Base-by-base conservation (phyloP, 2,797 vertebrate genomes). In the Emydoidea blandingii region DNA sequence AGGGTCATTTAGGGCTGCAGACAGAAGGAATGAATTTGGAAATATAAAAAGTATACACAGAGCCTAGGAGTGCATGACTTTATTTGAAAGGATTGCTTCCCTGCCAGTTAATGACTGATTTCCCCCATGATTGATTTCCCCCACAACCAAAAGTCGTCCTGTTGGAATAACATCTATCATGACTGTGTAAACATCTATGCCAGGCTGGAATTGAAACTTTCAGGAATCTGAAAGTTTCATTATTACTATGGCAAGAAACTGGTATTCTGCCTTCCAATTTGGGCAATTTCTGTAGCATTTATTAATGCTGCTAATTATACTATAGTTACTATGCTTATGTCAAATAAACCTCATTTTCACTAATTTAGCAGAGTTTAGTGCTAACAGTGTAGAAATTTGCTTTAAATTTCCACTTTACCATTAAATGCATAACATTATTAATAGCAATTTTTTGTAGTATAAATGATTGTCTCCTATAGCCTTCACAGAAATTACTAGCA, bases 391-490 rank as follows among this genome's bases (percentile, higher is more conserved):
- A 81, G 88, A 87, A 88, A 90, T 89, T 81, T 47, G 25, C 79
- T 81, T 65, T 85, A 91, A 91, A 87, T 95, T 83, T 83, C 90
- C 82, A 78, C 91, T 86, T 88, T 90, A 92, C 41, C 92, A 96
- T 85, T 68, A 86, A 87, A 91, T 89, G 94, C 91, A 87, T 74
- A 93, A 57, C 50, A 6, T 83, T 95, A 97, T 44, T 95, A 94
- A 90, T 81, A 96, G 65, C 88, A 94, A 93, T 81, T 59, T 94
- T 93, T 88, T 91, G 62, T 89, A 94, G 94, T 88, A 83, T 83
- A 95, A 97, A 95, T 96, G 98, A 98, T 98, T 98, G 98, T 98
- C 98, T 98, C 91, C 95, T 94, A 96, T 96, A 97, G 92, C 94
- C 97, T 87, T 97, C 95, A 96, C 82, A 98, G 96, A 98, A 96